Conservation (phyloP, 2,113 vertebrate genomes). For the Origma solitaria region DNA sequence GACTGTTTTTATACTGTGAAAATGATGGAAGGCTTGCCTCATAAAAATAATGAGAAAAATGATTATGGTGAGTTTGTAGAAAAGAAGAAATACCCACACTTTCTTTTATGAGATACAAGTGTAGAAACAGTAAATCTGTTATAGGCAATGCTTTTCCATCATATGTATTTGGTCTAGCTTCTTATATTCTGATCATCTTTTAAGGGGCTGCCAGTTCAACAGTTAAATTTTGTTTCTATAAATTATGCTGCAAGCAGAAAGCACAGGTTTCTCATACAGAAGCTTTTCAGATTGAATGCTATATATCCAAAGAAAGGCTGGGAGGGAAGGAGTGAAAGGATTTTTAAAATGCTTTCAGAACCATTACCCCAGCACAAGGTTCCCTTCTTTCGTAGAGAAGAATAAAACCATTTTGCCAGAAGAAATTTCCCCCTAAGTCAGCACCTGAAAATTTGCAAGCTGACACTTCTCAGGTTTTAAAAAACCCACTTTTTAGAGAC, state of each 20-base stretch:
- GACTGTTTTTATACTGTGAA: slow-evolving; percentile 1
- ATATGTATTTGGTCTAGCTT: background rate
- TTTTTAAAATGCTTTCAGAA: background rate
- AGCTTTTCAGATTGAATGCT: background rate
- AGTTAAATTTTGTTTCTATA: background rate
- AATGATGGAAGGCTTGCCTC: background rate
- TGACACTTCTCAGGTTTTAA: background rate
- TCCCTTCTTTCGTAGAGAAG: background rate
- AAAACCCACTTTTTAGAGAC: background rate
- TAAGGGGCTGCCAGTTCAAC: background rate
- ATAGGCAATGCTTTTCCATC: background rate
- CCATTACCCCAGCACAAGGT: background rate
- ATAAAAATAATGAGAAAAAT: background rate
- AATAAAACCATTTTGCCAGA: background rate
- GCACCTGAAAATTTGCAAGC: background rate
- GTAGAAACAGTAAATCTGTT: background rate
- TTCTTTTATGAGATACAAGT: background rate
- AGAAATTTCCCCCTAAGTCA: background rate
- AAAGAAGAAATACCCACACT: background rate
- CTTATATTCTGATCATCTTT: background rate
- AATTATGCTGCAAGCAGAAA: background rate
- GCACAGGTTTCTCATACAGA: background rate
- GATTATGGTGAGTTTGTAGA: background rate
- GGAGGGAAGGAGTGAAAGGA: background rate
- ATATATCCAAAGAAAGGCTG: background rate